phyloP scores from a whole-genome alignment of 2,888 invertebrate genomes.

The Conops quadrifasciatus region DNA sequence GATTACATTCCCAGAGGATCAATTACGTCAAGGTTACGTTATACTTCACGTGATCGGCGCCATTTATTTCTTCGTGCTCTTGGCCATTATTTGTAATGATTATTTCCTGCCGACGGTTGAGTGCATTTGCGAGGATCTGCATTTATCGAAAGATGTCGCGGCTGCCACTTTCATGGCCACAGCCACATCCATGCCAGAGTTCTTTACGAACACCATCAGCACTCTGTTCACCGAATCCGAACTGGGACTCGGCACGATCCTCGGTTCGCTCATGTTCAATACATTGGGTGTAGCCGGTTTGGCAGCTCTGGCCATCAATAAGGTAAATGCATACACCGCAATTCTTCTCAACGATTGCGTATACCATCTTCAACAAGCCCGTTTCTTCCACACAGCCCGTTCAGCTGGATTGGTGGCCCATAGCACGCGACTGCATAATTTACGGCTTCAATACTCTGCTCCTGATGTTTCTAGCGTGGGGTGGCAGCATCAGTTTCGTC shows the following conservation, averaged over 20 bases:
- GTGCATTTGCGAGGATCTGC: constrained; percentile 81
- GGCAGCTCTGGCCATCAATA: constrained; percentile 77
- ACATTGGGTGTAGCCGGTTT: constrained; percentile 84
- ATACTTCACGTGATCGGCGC: constrained; percentile 78
- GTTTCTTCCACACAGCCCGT: constrained; percentile 71
- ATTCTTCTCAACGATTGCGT: too few species aligned
- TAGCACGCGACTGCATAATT: constrained; percentile 81
- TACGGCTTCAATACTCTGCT: constrained; percentile 78
- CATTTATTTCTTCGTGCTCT: constrained; percentile 83
- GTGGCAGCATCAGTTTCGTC: constrained; percentile 80
- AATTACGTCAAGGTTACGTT: constrained; percentile 80
- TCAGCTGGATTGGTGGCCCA: constrained; percentile 80
- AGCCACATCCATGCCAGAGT: constrained; percentile 93
- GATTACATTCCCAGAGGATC: constrained; percentile 63
- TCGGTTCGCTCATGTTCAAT: constrained; percentile 89
- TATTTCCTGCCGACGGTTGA: constrained; percentile 92
- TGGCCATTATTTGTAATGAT: constrained; percentile 90
- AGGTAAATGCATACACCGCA: too few species aligned
- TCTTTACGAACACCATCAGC: constrained; percentile 91
- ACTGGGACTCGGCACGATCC: constrained; percentile 87
- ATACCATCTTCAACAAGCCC: too few species aligned
- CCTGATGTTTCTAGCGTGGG: constrained; percentile 79
- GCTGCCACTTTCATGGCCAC: constrained; percentile 97
- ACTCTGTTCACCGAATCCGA: constrained; percentile 85
- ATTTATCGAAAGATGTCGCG: constrained; percentile 87